A percentile compares a stretch with the other conserved stretches of the same genome.
Conservation (phyloP, 1,140 invertebrate genomes). For the Adelges cooleyi region DNA sequence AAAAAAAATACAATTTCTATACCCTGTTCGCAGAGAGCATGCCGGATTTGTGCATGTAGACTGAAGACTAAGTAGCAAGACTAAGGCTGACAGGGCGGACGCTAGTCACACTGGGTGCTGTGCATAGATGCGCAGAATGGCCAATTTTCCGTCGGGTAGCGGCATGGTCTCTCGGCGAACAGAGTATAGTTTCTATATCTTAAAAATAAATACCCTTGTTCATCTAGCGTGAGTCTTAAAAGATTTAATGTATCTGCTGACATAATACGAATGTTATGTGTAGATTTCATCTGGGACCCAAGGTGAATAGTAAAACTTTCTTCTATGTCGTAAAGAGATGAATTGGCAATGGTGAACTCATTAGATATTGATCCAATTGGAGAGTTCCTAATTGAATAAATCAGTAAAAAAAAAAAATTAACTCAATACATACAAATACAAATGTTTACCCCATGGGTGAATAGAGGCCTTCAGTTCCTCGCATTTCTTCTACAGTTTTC, state of each 20-base stretch:
- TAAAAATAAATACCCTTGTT: conserved; percentile 21
- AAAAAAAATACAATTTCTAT: not conserved
- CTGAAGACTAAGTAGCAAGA: no score
- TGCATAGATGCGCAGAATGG: no score
- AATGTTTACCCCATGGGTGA: conserved; percentile 8
- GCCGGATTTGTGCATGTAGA: no score
- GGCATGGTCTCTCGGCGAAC: no score
- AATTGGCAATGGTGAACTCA: conserved; percentile 20
- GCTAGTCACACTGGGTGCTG: no score
- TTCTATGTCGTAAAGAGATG: conserved; percentile 45
- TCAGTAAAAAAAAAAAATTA: no score
- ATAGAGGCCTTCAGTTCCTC: conserved; percentile 12
- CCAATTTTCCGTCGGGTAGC: no score
- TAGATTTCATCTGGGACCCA: conserved; percentile 95
- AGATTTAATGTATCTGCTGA: conserved; percentile 77
- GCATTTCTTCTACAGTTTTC: conserved; percentile 51
- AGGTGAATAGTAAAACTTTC: conserved; percentile 96
- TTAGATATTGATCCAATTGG: conserved; percentile 22
- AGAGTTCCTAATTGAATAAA: conserved; percentile 29
- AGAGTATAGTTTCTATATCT: no score
- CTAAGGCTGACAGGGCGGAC: no score
- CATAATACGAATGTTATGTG: conserved; percentile 90
- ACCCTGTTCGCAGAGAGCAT: no score
- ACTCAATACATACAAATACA: no score
- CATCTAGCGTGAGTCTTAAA: conserved; percentile 43